Base-by-base conservation (phyloP, 1,140 invertebrate genomes). In the Drosophila gunungcola region DNA sequence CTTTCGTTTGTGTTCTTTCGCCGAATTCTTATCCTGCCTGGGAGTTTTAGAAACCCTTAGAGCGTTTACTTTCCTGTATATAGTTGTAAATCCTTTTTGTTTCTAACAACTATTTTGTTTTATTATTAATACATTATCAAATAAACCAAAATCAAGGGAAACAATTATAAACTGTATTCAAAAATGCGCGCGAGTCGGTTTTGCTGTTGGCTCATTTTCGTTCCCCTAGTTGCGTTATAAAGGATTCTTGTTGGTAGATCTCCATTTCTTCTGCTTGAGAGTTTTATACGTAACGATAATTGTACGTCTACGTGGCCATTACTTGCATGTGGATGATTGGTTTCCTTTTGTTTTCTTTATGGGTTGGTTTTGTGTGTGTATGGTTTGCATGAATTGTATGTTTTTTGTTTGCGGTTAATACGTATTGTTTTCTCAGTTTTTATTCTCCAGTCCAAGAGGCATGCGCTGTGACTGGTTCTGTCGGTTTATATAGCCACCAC, bases 81-180 rank as follows among this genome's bases (percentile, higher is more conserved):
- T 61, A 57, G 73, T 77, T 75, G 52, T 62, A 65, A 56, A 49
- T 53, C 64, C 29, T 63, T 65, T 73, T 49, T 69, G 53, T 67
- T 77, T 78, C 70, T 85, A 86, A 68, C 63, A 75, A 72, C 80
- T 83, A 83, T 81, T 75, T 80, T 84, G 69, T 75, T 60, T 82
- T 72, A 82, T 88, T 89, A 88, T 83, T 83, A 75, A 78, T 85
- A 83, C 70, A 69, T 85, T 80, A 77, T 84, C 78, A 86, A 82
- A 78, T 86, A 81, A 85, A 86, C 80, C 74, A 86, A 78, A 78
- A 70, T 80, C 65, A 80, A 58, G 76, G 80, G 76, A 67, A 86
- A 81, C 75, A 77, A 78, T 70, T 86, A 52, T 76, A 65, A 78
- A 78, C 70, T 70, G 64, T 86, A 53, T 82, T 82, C 51, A 83